Evolutionary conservation across 1,140 invertebrate species (phyloP).

Genomic region (Hylaeus volcanicus): DNA sequence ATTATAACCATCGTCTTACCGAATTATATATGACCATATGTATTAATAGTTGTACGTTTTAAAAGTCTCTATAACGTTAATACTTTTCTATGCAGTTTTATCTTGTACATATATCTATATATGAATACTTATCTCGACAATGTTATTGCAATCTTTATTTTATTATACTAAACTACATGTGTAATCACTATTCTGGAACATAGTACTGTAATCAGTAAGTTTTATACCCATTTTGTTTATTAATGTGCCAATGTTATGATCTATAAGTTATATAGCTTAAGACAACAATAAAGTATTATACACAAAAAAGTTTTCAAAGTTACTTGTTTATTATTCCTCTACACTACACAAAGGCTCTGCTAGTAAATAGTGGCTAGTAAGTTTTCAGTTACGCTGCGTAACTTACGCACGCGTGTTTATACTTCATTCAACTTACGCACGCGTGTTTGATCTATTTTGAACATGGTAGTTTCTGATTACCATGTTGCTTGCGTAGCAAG

Average conservation of each 20-base stretch:
- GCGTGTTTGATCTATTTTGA: slow-evolving; percentile 10
- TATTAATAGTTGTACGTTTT: background rate
- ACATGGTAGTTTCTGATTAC: slow-evolving; percentile 18
- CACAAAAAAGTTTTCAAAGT: background rate
- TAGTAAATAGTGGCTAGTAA: too few relatives aligned
- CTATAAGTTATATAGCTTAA: slow-evolving; percentile 4
- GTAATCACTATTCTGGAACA: too few relatives aligned
- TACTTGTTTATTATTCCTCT: background rate
- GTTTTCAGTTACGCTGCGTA: too few relatives aligned
- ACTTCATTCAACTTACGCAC: background rate
- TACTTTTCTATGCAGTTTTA: background rate
- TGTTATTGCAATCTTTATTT: background rate
- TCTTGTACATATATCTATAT: slow-evolving; percentile 4
- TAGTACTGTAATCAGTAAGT: background rate
- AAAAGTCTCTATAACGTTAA: background rate
- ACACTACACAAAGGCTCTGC: too few relatives aligned
- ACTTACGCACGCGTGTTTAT: too few relatives aligned
- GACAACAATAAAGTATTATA: slow-evolving; percentile 13
- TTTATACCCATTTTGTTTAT: background rate
- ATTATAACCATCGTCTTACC: too few relatives aligned
- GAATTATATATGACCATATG: background rate
- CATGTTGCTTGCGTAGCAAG: background rate
- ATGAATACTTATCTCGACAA: background rate
- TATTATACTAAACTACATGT: background rate
- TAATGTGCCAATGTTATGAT: slow-evolving; percentile 28